These are phyloP conservation scores for Semotilus atromaculatus DNA, from an alignment of 2,797 vertebrate genomes.

Conservation along the genomic window DNA sequence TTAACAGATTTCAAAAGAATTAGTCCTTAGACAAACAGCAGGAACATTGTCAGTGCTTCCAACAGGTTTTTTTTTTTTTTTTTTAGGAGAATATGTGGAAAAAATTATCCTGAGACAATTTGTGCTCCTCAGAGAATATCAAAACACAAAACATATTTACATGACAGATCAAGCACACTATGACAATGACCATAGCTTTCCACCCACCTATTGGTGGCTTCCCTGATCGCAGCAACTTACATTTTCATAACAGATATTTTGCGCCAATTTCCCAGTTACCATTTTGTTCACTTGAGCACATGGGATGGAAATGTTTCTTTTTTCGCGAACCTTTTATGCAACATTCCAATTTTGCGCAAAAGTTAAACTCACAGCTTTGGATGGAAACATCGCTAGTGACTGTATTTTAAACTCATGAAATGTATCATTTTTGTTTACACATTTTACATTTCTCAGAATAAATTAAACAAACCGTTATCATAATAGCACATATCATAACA, in stretches of 20 bases:
- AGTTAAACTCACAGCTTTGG: not conserved
- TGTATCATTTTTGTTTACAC: not conserved
- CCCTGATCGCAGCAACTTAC: too few species aligned
- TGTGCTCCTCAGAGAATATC: not conserved
- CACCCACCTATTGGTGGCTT: too few species aligned
- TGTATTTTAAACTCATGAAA: not conserved
- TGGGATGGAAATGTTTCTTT: not conserved
- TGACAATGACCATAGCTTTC: not conserved
- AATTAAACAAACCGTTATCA: not conserved
- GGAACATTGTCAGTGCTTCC: not conserved
- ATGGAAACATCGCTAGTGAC: not conserved
- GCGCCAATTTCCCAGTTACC: not conserved
- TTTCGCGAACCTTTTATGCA: not conserved
- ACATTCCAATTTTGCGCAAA: not conserved
- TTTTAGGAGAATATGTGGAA: not conserved
- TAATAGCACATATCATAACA: not conserved
- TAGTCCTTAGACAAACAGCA: not conserved
- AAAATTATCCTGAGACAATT: not conserved
- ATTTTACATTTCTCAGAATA: not conserved
- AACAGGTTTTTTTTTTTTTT: not conserved
- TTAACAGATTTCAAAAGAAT: constrained; percentile 33
- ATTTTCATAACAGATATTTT: too few species aligned
- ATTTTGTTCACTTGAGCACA: not conserved
- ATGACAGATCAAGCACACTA: constrained; percentile 12
- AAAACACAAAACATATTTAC: not conserved